Evolutionary conservation across 2,797 vertebrate species (phyloP).

Genomic region (Stomatorhinus walkeri): DNA sequence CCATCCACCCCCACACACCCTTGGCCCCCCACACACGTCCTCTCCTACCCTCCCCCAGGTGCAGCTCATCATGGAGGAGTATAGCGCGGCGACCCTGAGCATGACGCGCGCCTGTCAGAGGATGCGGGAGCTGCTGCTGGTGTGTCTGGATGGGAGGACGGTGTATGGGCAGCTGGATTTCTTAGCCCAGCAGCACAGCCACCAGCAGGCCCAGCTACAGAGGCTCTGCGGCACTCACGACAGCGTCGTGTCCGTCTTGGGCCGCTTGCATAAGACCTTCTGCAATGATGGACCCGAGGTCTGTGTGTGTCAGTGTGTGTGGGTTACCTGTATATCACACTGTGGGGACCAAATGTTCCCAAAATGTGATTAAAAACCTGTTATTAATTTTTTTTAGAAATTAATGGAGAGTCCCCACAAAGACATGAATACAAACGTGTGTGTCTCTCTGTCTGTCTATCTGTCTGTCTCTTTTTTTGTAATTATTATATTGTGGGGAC

Average conservation of each 20-base stretch:
- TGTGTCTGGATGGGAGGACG: slow-evolving; percentile 63
- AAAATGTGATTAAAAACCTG: neutral
- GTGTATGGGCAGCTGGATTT: slow-evolving; percentile 75
- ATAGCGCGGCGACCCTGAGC: slow-evolving; percentile 61
- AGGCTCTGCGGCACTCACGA: slow-evolving; percentile 57
- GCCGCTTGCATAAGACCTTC: slow-evolving; percentile 62
- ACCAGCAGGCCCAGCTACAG: slow-evolving; percentile 54
- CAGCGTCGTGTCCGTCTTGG: slow-evolving; percentile 61
- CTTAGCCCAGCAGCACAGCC: slow-evolving; percentile 59
- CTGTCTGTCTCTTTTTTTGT: neutral
- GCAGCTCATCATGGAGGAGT: slow-evolving; percentile 66
- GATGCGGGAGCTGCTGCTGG: slow-evolving; percentile 69
- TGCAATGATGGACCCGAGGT: slow-evolving; percentile 69
- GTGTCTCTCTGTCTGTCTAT: neutral
- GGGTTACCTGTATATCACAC: slow-evolving; percentile 4
- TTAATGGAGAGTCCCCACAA: neutral
- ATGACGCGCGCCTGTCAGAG: slow-evolving; percentile 59
- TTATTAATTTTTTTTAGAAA: neutral
- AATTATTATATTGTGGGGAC: neutral
- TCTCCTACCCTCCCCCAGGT: slow-evolving; percentile 51
- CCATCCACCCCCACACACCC: neutral
- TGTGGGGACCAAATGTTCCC: neutral
- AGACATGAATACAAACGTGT: neutral
- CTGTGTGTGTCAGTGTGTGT: neutral
- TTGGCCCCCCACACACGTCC: neutral